phyloP scores from a whole-genome alignment of 2,888 invertebrate species.

The Micropterix aruncella region DNA sequence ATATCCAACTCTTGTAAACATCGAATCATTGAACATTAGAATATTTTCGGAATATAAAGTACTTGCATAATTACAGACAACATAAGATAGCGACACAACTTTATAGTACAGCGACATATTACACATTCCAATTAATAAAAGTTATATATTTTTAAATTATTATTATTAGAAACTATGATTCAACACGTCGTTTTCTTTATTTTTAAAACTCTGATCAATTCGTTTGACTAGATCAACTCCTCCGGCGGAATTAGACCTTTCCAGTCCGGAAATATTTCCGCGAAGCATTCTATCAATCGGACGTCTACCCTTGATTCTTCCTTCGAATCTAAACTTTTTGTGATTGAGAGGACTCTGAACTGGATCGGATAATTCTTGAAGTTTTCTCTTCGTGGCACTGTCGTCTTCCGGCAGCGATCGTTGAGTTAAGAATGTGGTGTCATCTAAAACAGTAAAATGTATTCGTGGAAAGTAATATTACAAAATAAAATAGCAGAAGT shows the following conservation, averaged over 20 bases:
- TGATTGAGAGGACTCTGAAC: conserved; percentile 28
- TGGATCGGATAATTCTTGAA: conserved; percentile 16
- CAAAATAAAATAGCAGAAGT: too few species aligned
- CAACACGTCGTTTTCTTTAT: not conserved
- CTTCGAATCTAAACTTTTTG: conserved; percentile 23
- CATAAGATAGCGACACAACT: too few species aligned
- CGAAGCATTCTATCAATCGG: conserved; percentile 18
- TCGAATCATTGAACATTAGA: too few species aligned
- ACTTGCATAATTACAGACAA: too few species aligned
- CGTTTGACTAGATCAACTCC: not conserved
- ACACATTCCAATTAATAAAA: too few species aligned
- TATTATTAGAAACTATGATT: conserved; percentile 2
- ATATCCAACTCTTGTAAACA: too few species aligned
- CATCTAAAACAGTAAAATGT: too few species aligned
- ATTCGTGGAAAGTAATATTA: too few species aligned
- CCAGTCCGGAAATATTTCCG: conserved; percentile 10
- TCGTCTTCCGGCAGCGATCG: not conserved
- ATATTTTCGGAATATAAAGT: too few species aligned
- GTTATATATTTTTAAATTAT: too few species aligned
- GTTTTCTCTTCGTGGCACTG: not conserved
- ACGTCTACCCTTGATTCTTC: conserved; percentile 28
- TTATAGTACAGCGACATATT: too few species aligned
- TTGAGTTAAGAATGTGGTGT: too few species aligned
- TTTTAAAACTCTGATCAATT: not conserved
- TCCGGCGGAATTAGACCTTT: conserved; percentile 6